Conservation (phyloP, 2,888 invertebrate genomes). For the Sclerodermus sp. region DNA sequence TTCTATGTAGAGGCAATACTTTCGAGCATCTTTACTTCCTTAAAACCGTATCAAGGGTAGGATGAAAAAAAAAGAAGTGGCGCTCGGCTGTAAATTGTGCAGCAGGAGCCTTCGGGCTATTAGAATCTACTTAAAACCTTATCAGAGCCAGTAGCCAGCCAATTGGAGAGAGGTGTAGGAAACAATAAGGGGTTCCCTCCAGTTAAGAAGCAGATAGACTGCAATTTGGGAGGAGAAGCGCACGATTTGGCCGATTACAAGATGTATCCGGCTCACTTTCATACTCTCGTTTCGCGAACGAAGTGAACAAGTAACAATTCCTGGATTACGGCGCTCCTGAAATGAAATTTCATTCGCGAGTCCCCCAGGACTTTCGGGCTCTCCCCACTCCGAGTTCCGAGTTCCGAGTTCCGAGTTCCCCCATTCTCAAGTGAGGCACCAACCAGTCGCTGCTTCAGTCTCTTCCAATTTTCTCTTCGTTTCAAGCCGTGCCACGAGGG, state of each 20-base stretch:
- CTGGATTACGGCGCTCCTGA: constrained; percentile 39
- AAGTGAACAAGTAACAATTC: constrained; percentile 45
- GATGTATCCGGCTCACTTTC: constrained; percentile 20
- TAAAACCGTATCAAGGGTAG: too few species aligned
- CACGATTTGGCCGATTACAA: constrained; percentile 33
- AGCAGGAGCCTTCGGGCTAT: not conserved
- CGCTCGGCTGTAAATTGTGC: too few species aligned
- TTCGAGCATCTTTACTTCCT: too few species aligned
- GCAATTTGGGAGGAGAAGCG: constrained; percentile 1
- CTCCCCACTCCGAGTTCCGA: not conserved
- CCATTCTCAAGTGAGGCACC: constrained; percentile 17
- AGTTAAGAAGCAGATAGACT: not conserved
- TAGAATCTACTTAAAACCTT: not conserved
- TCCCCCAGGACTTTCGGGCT: constrained; percentile 32
- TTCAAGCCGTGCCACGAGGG: constrained; percentile 41
- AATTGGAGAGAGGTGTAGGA: constrained; percentile 33
- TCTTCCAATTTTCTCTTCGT: constrained; percentile 62
- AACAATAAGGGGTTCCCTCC: constrained; percentile 20
- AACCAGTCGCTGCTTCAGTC: constrained; percentile 34
- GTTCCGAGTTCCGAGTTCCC: too few species aligned
- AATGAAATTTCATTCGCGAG: constrained; percentile 46
- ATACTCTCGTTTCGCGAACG: constrained; percentile 29
- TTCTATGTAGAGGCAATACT: too few species aligned
- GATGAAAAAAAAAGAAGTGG: too few species aligned
- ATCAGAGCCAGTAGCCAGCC: not conserved